Base-by-base conservation (phyloP, 2,113 vertebrate species). In the Circaetus cinerascens region DNA sequence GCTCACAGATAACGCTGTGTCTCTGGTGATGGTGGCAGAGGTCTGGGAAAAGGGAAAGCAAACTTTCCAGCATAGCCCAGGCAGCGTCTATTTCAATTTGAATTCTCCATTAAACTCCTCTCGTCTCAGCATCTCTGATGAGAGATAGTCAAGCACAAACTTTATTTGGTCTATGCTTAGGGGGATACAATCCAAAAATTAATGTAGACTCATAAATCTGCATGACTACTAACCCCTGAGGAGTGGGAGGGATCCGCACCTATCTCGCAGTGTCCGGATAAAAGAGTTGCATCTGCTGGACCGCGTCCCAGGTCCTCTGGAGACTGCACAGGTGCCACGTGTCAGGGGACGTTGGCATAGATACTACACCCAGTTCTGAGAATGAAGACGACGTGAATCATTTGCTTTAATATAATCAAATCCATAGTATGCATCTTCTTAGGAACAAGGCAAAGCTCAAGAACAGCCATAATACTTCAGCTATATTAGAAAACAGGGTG, bases 1-100 rank as follows among this genome's bases (percentile, higher is more conserved):
- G 32, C 55, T 74, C 55, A 2, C 15, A 1, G 72, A 2, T 19
- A 22, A 2, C 4, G 1, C 34, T 32, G 36, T 5, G 16, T 23
- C 26, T 45, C 55, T 60, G 55, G 5, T 6, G 20, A 0, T 2
- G 48, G 13, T 63, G 88, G 53, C n/a, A 38, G 43, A n/a, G n/a
- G 21, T 2, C 36, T 14, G 34, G n/a, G 29, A 32, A 43, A 62
- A 78, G n/a, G 13, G 11, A 64, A 77, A 69, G 30, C 34, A 43
- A 69, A 34, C 26, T 26, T 25, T 3, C 23, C 55, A 51, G 51
- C 45, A 11, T 10, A 45, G 64, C 40, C 48, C 20, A 67, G 71
- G 32, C 29, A 73, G 27, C 1, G 5, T 8, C 57, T 88, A 0
- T 29, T 51, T 62, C 15, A 45, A 13, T 0, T 71, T 43, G 34